Evolutionary conservation across 2,888 invertebrate species (phyloP).

Genomic region (Esperia sulphurella): DNA sequence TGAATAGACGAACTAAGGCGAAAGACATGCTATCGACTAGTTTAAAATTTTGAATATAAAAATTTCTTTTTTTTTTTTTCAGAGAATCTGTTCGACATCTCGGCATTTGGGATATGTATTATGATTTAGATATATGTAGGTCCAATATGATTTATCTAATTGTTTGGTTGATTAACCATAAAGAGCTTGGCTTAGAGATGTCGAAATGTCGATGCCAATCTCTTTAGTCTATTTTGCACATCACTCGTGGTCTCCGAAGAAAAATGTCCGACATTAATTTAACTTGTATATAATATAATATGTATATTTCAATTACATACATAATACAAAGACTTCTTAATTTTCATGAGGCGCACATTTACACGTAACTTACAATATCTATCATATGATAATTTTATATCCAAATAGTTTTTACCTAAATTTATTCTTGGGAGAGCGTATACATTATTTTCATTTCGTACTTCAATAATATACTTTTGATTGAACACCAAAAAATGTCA

Average conservation of each 20-base stretch:
- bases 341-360: conserved; percentile 74
- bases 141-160: conserved; percentile 16
- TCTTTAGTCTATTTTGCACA: conserved; percentile 52
- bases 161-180: conserved; percentile 23
- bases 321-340: conserved; percentile 76
- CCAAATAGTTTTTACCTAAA: conserved; percentile 75
- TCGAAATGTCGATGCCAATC: conserved; percentile 62
- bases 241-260: conserved; percentile 67
- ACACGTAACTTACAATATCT: conserved; percentile 71
- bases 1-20: conserved; percentile 57
- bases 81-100: conserved; percentile 61
- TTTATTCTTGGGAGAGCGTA: conserved; percentile 75
- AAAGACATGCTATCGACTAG: conserved; percentile 72
- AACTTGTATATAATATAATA: conserved; percentile 75
- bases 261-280: conserved; percentile 68
- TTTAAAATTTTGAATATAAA: conserved; percentile 76
- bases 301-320: conserved; percentile 77
- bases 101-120: conserved; percentile 72
- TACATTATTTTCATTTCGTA: conserved; percentile 73
- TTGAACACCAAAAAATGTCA: conserved; percentile 78
- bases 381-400: conserved; percentile 75
- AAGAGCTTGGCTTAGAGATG: conserved; percentile 30
- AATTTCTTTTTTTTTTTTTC: conserved; percentile 47
- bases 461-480: conserved; percentile 68
- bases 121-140: conserved; percentile 33